Evolutionary conservation across 2,113 vertebrate species (phyloP).

Genomic region (Formicarius rufipectus): DNA sequence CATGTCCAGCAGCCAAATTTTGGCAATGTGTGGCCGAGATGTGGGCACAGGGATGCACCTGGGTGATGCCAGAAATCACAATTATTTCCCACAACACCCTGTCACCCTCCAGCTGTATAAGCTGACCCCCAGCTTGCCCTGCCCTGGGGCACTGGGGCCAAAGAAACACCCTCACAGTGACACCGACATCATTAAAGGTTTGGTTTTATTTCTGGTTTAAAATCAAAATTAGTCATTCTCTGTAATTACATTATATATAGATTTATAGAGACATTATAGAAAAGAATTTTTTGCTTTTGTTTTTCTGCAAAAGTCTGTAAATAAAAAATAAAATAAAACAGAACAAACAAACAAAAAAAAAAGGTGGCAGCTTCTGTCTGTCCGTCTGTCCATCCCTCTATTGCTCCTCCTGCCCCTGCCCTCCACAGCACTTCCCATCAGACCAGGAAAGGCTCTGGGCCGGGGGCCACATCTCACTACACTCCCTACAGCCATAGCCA

Average conservation of each 20-base stretch:
- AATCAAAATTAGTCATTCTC: slow-evolving; percentile 70
- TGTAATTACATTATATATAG: slow-evolving; percentile 73
- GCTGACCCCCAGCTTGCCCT: background rate
- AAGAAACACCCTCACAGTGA: background rate
- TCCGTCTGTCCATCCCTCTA: background rate
- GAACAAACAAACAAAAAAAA: background rate
- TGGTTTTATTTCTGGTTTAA: slow-evolving; percentile 70
- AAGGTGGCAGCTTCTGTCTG: slow-evolving; percentile 34
- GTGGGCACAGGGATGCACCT: background rate
- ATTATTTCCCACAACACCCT: background rate
- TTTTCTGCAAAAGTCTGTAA: slow-evolving; percentile 60
- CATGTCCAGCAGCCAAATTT: background rate
- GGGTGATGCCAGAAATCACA: background rate
- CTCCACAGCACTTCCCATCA: background rate
- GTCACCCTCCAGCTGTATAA: no score
- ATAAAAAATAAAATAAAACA: slow-evolving; percentile 53
- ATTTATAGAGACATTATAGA: slow-evolving; percentile 72
- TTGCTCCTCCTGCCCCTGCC: background rate
- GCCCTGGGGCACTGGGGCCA: background rate
- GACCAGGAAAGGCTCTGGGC: background rate
- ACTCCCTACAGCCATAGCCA: background rate
- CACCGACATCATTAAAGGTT: background rate
- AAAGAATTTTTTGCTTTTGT: slow-evolving; percentile 60
- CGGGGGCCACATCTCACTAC: background rate
- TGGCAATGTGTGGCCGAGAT: background rate